Percentiles rank a stretch among this genome's conserved stretches.
These are phyloP conservation scores for Lasioglossum vierecki DNA, from an alignment of 2,888 invertebrate genomes.

Conservation along the genomic window DNA sequence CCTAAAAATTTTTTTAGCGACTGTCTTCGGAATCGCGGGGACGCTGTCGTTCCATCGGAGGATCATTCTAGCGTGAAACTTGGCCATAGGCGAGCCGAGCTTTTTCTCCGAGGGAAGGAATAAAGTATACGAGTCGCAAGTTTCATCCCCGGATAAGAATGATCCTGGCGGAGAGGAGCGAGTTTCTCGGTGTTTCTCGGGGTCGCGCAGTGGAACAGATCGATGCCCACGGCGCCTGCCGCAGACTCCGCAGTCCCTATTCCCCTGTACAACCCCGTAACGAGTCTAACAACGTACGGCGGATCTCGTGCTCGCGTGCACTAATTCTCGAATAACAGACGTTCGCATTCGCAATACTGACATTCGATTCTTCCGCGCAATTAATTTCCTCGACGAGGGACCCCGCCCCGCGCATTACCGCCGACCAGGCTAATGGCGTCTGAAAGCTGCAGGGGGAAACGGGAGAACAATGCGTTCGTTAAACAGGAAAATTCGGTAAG, in stretches of 20 bases:
- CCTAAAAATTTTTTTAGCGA: neutral
- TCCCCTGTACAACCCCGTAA: constrained; percentile 64
- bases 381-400: neutral
- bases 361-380: constrained; percentile 20
- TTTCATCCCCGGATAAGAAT: constrained; percentile 38
- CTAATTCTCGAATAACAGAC: neutral
- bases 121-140: constrained; percentile 7
- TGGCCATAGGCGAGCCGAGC: neutral
- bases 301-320: neutral
- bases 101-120: neutral
- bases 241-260: constrained; percentile 80
- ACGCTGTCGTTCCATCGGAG: neutral
- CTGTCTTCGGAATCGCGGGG: neutral
- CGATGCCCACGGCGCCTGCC: constrained; percentile 82
- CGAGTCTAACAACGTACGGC: constrained; percentile 63
- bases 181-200: constrained; percentile 35
- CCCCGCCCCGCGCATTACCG: neutral
- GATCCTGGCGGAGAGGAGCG: constrained; percentile 16
- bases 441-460: neutral
- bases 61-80: neutral
- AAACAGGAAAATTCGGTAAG: neutral
- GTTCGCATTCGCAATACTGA: neutral
- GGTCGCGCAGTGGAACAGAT: constrained; percentile 75
- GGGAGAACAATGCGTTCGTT: neutral
- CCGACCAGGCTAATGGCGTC: neutral